Conservation (phyloP, 1,140 invertebrate genomes). For the Pseudomyrmex dendroicus region DNA sequence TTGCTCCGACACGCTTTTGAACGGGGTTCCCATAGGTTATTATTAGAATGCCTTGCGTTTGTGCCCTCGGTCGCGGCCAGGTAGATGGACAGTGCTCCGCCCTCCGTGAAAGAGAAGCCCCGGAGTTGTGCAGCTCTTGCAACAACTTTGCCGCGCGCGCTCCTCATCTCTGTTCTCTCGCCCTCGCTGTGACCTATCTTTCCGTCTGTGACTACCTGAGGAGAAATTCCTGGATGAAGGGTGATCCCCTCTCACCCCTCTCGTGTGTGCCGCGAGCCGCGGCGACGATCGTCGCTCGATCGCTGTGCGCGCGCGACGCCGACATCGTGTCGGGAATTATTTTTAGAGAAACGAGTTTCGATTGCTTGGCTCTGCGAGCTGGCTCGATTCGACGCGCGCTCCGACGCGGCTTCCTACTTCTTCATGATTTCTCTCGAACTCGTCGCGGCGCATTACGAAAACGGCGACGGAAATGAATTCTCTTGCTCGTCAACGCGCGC, state of each 20-base stretch:
- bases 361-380: background rate
- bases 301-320: conserved; percentile 1
- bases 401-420: background rate
- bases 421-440: conserved; percentile 38
- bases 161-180: conserved; percentile 30
- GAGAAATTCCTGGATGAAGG: conserved; percentile 64
- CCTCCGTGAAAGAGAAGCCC: conserved; percentile 67
- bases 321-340: conserved; percentile 50
- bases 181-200: conserved; percentile 63
- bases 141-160: conserved; percentile 63
- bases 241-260: conserved; percentile 11
- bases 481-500: background rate
- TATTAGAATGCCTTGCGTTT: conserved; percentile 83
- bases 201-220: conserved; percentile 66
- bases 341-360: conserved; percentile 66
- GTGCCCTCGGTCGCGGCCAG: conserved; percentile 76
- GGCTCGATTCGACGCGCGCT: conserved; percentile 36
- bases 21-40: conserved; percentile 83
- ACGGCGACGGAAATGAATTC: conserved; percentile 44
- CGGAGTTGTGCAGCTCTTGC: conserved; percentile 67
- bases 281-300: conserved; percentile 49
- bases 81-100: conserved; percentile 82
- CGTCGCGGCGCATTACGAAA: conserved; percentile 52
- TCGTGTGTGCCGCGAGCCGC: conserved; percentile 14
- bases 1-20: conserved; percentile 67